Evolutionary conservation across 2,113 vertebrate genomes (phyloP), one percentile per base, ranked within the genome.

Genomic region (Morone saxatilis): DNA sequence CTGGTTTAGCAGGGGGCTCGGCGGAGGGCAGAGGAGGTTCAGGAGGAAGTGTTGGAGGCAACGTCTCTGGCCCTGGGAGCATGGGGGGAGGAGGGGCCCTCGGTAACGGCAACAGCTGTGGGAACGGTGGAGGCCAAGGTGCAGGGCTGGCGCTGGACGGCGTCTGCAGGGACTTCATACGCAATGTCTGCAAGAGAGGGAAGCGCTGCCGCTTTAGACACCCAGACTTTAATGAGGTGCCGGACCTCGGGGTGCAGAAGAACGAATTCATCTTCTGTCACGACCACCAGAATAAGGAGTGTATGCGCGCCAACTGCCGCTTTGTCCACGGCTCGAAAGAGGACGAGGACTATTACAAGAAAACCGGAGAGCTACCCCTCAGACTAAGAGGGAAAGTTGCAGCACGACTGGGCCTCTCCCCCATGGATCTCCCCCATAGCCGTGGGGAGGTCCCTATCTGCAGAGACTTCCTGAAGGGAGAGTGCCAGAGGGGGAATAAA

Each of bases 261-360:
- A 99, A 99, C 4, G 98, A 99, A 61, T 99, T 99, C 91, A 97
- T 99, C 87, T 99, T 99, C 93, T 99, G 98, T 92, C 98, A 99
- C 41, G 98, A 99, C 87, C 96, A 99, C 91, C 98, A 99, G 93
- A 99, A 99, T 92, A 99, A 98, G 85, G 97, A 99, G 83, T 99
- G 98, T 12, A 96, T 96, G 68, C 97, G 98, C 8, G 94, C 96
- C 85, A 99, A 96, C 93, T 99, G 98, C 92, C 96, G 97, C 85
- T 99, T 99, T 89, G 98, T 99, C 76, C 98, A 99, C 11, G 98
- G 98, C 85, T 96, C 98, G 75, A 98, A 98, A 88, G 98, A 99
- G 72, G 98, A 99, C 60, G 98, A 99, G 92, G 98, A 99, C 87
- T 97, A 97, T 75, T 99, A 99, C 91, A 99, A 99, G 93, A 98